Percentiles rank a stretch among this genome's conserved stretches.
These are phyloP conservation scores for Danio albolineatus DNA, from an alignment of 2,797 vertebrate species.

Conservation along the genomic window DNA sequence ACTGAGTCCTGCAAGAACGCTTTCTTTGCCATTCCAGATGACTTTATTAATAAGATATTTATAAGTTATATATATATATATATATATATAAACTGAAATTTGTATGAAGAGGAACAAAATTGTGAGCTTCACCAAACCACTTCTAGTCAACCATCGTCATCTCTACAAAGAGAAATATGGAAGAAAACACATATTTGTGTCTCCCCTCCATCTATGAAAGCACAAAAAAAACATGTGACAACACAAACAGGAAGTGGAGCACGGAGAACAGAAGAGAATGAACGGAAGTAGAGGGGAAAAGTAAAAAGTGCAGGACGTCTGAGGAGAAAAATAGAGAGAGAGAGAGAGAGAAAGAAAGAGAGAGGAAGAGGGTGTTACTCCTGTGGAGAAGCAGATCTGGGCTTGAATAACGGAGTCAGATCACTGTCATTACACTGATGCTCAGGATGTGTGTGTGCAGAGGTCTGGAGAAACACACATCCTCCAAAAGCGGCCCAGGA, in stretches of 20 bases:
- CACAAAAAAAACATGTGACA: background rate
- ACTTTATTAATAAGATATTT: no score
- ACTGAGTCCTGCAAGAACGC: no score
- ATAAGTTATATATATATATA: no score
- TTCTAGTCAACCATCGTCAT: no score
- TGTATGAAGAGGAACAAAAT: no score
- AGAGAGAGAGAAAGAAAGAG: conserved; percentile 19
- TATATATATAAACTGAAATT: no score
- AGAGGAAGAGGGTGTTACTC: background rate
- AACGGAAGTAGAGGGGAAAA: conserved; percentile 9
- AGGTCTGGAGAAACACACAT: conserved; percentile 17
- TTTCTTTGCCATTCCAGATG: no score
- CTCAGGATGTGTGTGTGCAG: conserved; percentile 20
- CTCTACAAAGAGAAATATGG: no score
- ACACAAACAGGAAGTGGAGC: conserved; percentile 26
- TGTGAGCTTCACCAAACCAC: background rate
- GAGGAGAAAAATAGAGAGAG: background rate
- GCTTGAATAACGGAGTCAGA: conserved; percentile 23
- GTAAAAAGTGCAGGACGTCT: conserved; percentile 19
- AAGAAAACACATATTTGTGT: no score
- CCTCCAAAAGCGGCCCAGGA: background rate
- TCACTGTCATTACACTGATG: conserved; percentile 46
- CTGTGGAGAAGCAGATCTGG: conserved; percentile 16
- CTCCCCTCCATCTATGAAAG: background rate
- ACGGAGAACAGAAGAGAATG: conserved; percentile 10